Conservation (phyloP, 2,888 invertebrate genomes). For the Hirtodrosophila alboralis region DNA sequence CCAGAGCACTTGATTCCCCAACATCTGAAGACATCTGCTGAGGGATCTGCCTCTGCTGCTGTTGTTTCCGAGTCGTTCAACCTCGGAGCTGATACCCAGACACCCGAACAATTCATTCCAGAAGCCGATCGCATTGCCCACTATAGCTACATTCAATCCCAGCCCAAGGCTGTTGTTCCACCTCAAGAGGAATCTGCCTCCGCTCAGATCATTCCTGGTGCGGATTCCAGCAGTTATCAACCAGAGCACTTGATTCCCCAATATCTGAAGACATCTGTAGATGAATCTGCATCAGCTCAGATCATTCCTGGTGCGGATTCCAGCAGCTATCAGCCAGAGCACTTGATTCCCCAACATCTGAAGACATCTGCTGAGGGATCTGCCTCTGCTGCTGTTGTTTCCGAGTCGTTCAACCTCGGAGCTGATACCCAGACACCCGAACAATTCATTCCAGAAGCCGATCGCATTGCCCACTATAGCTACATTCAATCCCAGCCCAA, state of each 20-base stretch:
- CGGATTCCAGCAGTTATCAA: slow-evolving; percentile 45
- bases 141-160: background rate
- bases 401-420: slow-evolving; percentile 36
- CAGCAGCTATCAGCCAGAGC: slow-evolving; percentile 37
- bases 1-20: too few relatives aligned
- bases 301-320: slow-evolving; percentile 21
- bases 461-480: slow-evolving; percentile 7
- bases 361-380: background rate
- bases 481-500: too few relatives aligned
- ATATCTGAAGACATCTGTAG: background rate
- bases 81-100: slow-evolving; percentile 12
- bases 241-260: slow-evolving; percentile 24
- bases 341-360: slow-evolving; percentile 32
- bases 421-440: slow-evolving; percentile 49
- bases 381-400: background rate
- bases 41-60: background rate
- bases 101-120: slow-evolving; percentile 9
- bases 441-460: slow-evolving; percentile 47
- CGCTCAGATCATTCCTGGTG: slow-evolving; percentile 13
- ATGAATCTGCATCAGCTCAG: background rate
- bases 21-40: too few relatives aligned
- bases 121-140: slow-evolving; percentile 5
- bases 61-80: slow-evolving; percentile 1
- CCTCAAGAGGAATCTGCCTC: background rate
- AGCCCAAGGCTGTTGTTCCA: background rate